A percentile compares a stretch with the other conserved stretches of the same genome.
Conservation (phyloP, 1,140 invertebrate species). For the Theocolax elegans region DNA sequence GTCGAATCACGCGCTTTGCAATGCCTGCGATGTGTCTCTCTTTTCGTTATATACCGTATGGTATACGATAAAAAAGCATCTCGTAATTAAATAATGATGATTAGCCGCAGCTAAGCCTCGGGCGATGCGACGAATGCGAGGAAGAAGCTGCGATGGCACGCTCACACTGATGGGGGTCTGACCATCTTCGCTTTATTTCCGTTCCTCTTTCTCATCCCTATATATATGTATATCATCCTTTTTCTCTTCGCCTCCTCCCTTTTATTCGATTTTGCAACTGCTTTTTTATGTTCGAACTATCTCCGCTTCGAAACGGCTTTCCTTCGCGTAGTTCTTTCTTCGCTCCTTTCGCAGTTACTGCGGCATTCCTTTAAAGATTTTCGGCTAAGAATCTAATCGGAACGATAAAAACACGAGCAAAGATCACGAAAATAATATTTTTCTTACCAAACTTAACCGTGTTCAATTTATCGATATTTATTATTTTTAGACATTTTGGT, state of each 20-base stretch:
- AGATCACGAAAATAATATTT: no score
- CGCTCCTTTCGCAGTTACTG: neutral
- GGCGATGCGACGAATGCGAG: slow-evolving; percentile 52
- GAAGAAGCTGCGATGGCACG: slow-evolving; percentile 48
- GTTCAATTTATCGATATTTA: no score
- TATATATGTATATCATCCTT: neutral
- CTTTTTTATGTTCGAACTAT: no score
- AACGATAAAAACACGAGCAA: neutral
- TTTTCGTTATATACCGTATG: no score
- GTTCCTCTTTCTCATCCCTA: neutral
- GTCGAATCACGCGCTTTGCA: no score
- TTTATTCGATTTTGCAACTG: slow-evolving; percentile 7
- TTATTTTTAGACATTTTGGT: no score
- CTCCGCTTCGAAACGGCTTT: neutral
- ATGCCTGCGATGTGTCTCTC: no score
- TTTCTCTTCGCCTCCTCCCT: neutral
- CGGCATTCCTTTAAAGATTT: slow-evolving; percentile 13
- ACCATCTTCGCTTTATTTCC: neutral
- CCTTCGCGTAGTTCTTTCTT: neutral
- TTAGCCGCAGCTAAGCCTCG: slow-evolving; percentile 47
- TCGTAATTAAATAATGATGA: slow-evolving; percentile 59
- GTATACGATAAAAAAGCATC: slow-evolving; percentile 46
- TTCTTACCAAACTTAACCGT: no score
- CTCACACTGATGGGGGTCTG: slow-evolving; percentile 1
- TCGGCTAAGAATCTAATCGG: neutral